phyloP scores from a whole-genome alignment of 2,888 invertebrate genomes.

The Plusia festucae region DNA sequence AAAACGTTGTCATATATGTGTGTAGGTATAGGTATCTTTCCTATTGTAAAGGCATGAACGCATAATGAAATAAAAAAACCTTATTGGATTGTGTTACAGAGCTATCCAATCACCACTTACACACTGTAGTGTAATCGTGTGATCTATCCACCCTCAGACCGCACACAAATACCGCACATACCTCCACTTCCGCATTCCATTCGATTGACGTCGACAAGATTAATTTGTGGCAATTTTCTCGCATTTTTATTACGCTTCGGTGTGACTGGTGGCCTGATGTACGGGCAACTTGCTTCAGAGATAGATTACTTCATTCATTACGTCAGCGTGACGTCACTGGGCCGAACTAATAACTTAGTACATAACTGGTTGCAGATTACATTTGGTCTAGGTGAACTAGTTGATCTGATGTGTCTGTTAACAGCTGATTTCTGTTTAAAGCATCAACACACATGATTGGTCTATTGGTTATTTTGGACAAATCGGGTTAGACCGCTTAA shows the following conservation, averaged over 20 bases:
- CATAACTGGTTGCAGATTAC: constrained; percentile 33
- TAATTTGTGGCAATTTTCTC: constrained; percentile 50
- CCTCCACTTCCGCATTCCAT: constrained; percentile 38
- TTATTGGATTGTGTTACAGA: constrained; percentile 20
- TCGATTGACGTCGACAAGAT: constrained; percentile 46
- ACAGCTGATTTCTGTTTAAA: neutral
- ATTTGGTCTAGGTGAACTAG: constrained; percentile 14
- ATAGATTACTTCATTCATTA: constrained; percentile 60
- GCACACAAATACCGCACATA: constrained; percentile 8
- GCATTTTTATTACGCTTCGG: constrained; percentile 49
- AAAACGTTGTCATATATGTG: too few relatives aligned
- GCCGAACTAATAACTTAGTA: constrained; percentile 42
- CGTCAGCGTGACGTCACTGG: constrained; percentile 44
- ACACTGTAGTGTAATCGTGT: constrained; percentile 12
- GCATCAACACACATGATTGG: too few relatives aligned
- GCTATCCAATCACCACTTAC: constrained; percentile 24
- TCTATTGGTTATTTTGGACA: too few relatives aligned
- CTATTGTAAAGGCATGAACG: too few relatives aligned
- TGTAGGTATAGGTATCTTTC: too few relatives aligned
- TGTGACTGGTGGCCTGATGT: constrained; percentile 48
- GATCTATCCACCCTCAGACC: constrained; percentile 20
- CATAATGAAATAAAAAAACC: too few relatives aligned
- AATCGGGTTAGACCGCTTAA: too few relatives aligned
- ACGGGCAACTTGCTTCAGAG: constrained; percentile 46
- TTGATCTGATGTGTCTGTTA: neutral